Evolutionary conservation across 2,888 invertebrate genomes (phyloP), one percentile per base, ranked within the genome.

Genomic region (Rhorus exstirpatorius): DNA sequence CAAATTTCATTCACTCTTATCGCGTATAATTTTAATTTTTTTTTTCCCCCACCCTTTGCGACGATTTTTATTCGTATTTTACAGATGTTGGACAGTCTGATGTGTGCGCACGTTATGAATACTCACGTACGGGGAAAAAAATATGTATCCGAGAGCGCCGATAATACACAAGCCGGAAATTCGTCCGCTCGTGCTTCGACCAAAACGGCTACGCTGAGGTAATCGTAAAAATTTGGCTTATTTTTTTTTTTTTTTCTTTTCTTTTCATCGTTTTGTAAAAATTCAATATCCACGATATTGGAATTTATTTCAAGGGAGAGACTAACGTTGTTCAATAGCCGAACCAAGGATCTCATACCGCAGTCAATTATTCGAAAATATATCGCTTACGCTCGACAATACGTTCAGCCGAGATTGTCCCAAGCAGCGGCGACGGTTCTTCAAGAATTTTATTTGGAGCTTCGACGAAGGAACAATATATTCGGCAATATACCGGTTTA

Each of bases 321-420:
- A 83, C 83, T 92, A 3, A 63, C 79, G 44, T 87, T 95, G 38
- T 93, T 93, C 71, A 93, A 93, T 2, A 95, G 95, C 2, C 96
- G 97, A 89, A 93, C 93, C 0, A 92, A 96, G 38, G 96, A 98
- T 90, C 93, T 95, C 2, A 93, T 99, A 77, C 97, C 98, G 0
- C 94, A 96, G 65, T 94, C 95, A 68, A 93, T 97, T 60, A 94
- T 99, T 3, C 95, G 98, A 81, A 98, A 98, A 93, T 99, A 98
- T 90, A 96, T 99, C 86, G 97, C 97, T 0, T 99, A 98, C 93
- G 97, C 98, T 0, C 95, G 96, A 82, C 96, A 97, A 92, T 97
- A 97, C 93, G 97, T 98, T 0, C 95, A 96, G 85, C 98, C 99
- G 0, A 95, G 95, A 88, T 94, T 99, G 17, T 95, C 95, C 41